Conservation (phyloP, 1,140 invertebrate genomes). For the Drosophila biarmipes region DNA sequence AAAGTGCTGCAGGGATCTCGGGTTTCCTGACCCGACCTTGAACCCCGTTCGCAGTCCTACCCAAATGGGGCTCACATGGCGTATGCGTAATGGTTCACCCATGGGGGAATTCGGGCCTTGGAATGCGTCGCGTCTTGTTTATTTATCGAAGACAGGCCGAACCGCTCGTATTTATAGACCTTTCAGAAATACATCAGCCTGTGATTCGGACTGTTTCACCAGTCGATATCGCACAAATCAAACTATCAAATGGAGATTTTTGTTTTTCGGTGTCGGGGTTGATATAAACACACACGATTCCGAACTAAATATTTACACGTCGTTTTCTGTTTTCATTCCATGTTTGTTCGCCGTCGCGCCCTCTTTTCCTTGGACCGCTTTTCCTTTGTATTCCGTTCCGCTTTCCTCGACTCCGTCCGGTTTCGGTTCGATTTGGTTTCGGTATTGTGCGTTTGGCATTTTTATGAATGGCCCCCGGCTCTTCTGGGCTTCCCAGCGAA, state of each 20-base stretch:
- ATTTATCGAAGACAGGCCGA: constrained; percentile 31
- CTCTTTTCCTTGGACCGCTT: not conserved
- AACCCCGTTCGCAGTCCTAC: constrained; percentile 15
- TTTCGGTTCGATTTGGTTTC: constrained; percentile 33
- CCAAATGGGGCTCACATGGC: constrained; percentile 20
- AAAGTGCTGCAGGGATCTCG: constrained; percentile 5
- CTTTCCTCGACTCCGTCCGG: constrained; percentile 6
- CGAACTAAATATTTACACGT: constrained; percentile 65
- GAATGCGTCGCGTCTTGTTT: constrained; percentile 51
- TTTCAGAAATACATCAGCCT: constrained; percentile 62
- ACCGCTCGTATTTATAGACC: constrained; percentile 61
- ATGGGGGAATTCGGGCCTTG: not conserved
- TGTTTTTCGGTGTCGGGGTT: constrained; percentile 42
- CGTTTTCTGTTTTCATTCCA: constrained; percentile 64
- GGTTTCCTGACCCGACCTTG: constrained; percentile 29
- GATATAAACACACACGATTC: constrained; percentile 61
- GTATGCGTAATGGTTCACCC: constrained; percentile 31
- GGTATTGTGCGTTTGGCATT: constrained; percentile 59
- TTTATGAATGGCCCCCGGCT: constrained; percentile 65
- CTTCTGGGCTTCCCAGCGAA: constrained; percentile 15
- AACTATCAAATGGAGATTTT: constrained; percentile 53
- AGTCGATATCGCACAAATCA: constrained; percentile 27
- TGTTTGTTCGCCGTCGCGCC: constrained; percentile 28
- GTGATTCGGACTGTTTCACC: constrained; percentile 9
- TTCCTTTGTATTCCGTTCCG: constrained; percentile 20